A percentile compares a stretch with the other conserved stretches of the same genome.
Evolutionary conservation across 2,113 vertebrate species (phyloP).

Genomic region (Phycodurus eques): DNA sequence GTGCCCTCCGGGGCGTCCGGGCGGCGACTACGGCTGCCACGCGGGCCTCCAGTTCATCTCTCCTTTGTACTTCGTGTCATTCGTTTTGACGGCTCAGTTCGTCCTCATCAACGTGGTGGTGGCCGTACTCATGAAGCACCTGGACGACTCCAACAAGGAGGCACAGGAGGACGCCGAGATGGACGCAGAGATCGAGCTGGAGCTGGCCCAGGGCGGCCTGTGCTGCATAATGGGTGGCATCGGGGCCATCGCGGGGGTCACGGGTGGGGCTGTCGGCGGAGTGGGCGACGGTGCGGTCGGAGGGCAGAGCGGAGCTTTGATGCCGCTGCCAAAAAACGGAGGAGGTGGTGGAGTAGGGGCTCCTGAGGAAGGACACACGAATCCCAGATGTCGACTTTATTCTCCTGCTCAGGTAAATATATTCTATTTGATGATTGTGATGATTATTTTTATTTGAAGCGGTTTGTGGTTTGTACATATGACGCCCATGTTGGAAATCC

Average conservation of each 20-base stretch:
- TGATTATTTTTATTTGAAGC: background rate
- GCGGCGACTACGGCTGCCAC: slow-evolving; percentile 85
- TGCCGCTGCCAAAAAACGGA: slow-evolving; percentile 18
- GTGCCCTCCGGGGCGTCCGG: slow-evolving; percentile 73
- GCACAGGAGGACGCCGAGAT: slow-evolving; percentile 96
- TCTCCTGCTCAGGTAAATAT: slow-evolving; percentile 90
- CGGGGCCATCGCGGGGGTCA: slow-evolving; percentile 53
- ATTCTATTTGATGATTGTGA: background rate
- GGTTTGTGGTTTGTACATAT: no score
- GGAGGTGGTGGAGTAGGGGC: slow-evolving; percentile 1
- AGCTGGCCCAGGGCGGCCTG: slow-evolving; percentile 84
- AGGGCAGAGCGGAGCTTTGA: slow-evolving; percentile 19
- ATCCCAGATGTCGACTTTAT: slow-evolving; percentile 78
- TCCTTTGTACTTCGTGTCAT: slow-evolving; percentile 96
- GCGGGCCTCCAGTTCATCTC: slow-evolving; percentile 88
- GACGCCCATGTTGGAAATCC: no score
- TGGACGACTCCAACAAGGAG: slow-evolving; percentile 98
- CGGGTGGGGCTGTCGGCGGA: slow-evolving; percentile 17
- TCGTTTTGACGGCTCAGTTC: slow-evolving; percentile 98
- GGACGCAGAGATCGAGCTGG: slow-evolving; percentile 94
- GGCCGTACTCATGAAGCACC: slow-evolving; percentile 97
- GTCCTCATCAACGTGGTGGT: slow-evolving; percentile 99
- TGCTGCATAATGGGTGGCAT: slow-evolving; percentile 76
- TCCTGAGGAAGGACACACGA: slow-evolving; percentile 44
- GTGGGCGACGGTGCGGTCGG: slow-evolving; percentile 22